Evolutionary conservation across 2,888 invertebrate species (phyloP), one percentile per base, ranked within the genome.

Genomic region (Liopterus haemorrhoidalis): DNA sequence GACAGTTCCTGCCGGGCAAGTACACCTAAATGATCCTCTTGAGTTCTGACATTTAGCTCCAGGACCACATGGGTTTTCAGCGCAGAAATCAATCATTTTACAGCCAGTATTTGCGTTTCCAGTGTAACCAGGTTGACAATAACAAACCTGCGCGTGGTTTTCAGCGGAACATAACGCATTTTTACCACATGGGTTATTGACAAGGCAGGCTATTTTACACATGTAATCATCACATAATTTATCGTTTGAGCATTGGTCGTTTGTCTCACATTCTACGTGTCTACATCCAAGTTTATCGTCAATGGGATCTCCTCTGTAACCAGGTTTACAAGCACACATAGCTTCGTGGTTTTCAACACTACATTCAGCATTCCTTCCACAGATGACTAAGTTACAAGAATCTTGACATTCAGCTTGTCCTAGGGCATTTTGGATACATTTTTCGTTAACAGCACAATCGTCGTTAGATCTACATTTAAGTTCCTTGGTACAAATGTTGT

Each of bases 111-210:
- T 68, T 2, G 90, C 81, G 64, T 90, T 81, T 2, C 90, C 91
- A 0, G 86, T 86, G 59, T 78, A 90, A 1, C 91, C 91, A 8
- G 91, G 90, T 67, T 89, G 89, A 62, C 92, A 92, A 57, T 85
- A 84, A 61, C 85, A 85, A 1, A 79, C 75, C 63, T 85, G 85
- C 50, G 75, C 74, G 59, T 92, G 91, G 58, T 80, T 79, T 64
- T 89, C 86, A 2, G 89, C 84, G 1, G 88, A 84, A 61, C 92
- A 92, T 27, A 91, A 71, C 0, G 91, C 83, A 65, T 91, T 89
- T 40, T 80, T 79, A 1, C 89, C 90, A 59, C 92, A 92, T 11
- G 84, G 82, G 64, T 89, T 87, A n/a, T 80, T 73, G 3, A 82
- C 78, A 14, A 90, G 71, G 61, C 92, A 92, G 11, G 88, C 86